These are phyloP conservation scores for Diaphora mendica DNA, from an alignment of 2,888 invertebrate species.

Conservation along the genomic window DNA sequence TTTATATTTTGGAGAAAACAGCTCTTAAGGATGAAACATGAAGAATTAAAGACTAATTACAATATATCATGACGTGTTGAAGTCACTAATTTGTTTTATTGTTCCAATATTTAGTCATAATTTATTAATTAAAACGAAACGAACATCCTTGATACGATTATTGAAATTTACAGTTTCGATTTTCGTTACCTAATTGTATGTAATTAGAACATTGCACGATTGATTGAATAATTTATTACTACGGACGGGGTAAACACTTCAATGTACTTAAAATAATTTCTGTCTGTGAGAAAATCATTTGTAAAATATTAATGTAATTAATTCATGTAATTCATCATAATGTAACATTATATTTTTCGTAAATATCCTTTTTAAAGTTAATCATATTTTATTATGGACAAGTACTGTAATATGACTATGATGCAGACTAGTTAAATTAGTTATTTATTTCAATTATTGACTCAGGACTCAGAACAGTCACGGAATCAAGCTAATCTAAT, in stretches of 20 bases:
- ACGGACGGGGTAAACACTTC: neutral
- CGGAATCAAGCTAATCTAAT: no score
- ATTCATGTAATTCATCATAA: no score
- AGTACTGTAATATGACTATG: no score
- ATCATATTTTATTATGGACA: neutral
- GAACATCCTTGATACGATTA: constrained; percentile 65
- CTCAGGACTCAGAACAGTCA: no score
- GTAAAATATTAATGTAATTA: neutral
- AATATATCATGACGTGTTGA: no score
- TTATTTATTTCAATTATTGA: no score
- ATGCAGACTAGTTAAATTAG: no score
- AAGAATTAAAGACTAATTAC: no score
- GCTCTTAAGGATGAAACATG: no score
- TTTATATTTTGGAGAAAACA: no score
- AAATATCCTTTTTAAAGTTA: neutral
- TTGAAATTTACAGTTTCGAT: constrained; percentile 60
- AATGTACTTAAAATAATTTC: neutral
- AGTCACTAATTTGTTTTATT: neutral
- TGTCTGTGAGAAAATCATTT: neutral
- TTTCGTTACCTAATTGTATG: constrained; percentile 61
- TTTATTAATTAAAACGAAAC: constrained; percentile 20
- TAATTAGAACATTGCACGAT: constrained; percentile 36
- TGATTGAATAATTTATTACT: neutral
- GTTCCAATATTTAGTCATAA: constrained; percentile 14
- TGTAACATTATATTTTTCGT: neutral